phyloP scores from a whole-genome alignment of 2,797 vertebrate genomes.

The Rhabdomys pumilio region DNA sequence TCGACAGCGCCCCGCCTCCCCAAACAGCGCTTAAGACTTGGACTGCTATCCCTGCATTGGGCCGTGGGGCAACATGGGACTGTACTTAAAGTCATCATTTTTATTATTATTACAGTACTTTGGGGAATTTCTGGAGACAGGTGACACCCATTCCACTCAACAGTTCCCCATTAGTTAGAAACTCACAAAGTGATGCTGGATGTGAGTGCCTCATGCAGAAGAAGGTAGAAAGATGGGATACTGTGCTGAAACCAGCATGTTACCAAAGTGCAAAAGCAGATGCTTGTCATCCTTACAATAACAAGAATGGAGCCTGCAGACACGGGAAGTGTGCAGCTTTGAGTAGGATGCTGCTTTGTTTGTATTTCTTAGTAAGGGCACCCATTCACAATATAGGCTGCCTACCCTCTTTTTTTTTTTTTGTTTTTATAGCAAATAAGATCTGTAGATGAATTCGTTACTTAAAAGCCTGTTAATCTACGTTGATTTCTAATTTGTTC shows the following conservation, averaged over 20 bases:
- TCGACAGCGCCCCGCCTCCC: neutral
- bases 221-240: neutral
- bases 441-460: slow-evolving; percentile 85
- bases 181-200: neutral
- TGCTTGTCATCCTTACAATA: slow-evolving; percentile 3
- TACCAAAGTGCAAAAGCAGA: slow-evolving; percentile 12
- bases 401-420: slow-evolving; percentile 42
- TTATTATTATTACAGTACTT: neutral
- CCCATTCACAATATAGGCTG: slow-evolving; percentile 16
- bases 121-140: neutral
- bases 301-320: neutral
- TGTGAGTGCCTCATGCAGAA: neutral
- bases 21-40: neutral
- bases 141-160: neutral
- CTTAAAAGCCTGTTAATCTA: slow-evolving; percentile 88
- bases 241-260: neutral
- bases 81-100: neutral
- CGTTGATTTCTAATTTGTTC: slow-evolving; percentile 89
- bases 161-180: neutral
- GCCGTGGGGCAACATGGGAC: slow-evolving; percentile 13
- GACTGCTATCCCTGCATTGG: slow-evolving; percentile 16
- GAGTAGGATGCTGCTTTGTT: neutral
- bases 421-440: slow-evolving; percentile 79
- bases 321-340: neutral
- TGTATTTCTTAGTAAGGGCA: neutral